These are phyloP conservation scores for Tiliacea citrago DNA, from an alignment of 2,888 invertebrate species.

Conservation along the genomic window DNA sequence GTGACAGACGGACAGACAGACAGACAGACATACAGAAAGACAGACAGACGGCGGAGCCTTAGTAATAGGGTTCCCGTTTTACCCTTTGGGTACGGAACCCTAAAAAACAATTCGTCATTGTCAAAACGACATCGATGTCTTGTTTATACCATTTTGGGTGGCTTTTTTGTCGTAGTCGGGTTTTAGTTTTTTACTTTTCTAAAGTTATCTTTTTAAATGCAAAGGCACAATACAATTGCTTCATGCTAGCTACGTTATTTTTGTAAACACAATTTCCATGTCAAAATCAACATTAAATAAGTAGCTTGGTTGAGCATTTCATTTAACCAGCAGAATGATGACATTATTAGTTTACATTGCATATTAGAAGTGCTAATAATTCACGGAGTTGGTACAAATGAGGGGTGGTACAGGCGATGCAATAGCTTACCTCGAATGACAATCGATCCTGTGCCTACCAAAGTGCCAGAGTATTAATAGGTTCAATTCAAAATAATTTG, in stretches of 20 bases:
- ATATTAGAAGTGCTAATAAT: background rate
- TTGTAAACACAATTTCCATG: background rate
- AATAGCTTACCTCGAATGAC: background rate
- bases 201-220: background rate
- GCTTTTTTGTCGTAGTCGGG: no score
- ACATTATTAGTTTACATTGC: background rate
- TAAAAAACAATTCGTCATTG: no score
- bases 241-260: background rate
- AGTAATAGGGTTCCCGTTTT: no score
- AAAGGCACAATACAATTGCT: background rate
- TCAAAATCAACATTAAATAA: background rate
- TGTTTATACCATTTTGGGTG: no score
- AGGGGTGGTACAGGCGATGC: background rate
- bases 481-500: background rate
- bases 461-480: no score
- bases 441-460: no score
- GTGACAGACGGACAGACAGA: no score
- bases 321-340: background rate
- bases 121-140: no score
- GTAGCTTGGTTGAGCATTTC: background rate
- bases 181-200: no score
- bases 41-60: no score
- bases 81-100: no score
- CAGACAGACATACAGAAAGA: no score
- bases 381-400: background rate